Evolutionary conservation across 1,140 invertebrate genomes (phyloP).

Genomic region (Leptinotarsa defecta): DNA sequence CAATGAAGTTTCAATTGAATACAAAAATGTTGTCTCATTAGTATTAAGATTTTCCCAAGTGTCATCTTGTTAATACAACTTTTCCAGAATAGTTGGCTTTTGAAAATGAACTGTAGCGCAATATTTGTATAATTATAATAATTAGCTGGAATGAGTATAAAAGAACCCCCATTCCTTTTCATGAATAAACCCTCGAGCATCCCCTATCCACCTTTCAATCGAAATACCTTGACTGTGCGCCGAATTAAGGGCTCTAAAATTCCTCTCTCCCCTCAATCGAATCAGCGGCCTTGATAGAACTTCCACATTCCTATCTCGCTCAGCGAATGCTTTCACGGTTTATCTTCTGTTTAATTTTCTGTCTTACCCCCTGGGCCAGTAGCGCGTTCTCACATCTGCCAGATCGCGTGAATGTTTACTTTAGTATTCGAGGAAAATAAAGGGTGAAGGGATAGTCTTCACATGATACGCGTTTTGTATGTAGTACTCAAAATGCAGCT

Average conservation of each 20-base stretch:
- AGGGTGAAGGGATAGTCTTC: too few relatives aligned
- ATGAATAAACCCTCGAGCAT: background rate
- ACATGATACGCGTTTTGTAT: background rate
- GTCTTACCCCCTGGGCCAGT: too few relatives aligned
- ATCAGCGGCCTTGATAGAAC: background rate
- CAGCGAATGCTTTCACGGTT: background rate
- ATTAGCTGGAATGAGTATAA: too few relatives aligned
- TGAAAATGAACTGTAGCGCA: too few relatives aligned
- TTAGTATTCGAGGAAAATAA: too few relatives aligned
- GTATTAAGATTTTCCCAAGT: too few relatives aligned
- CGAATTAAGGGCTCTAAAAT: background rate
- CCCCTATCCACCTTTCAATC: background rate
- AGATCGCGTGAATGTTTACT: background rate
- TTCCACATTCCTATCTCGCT: background rate
- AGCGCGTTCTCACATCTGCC: background rate
- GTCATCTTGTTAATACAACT: too few relatives aligned
- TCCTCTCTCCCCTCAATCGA: background rate
- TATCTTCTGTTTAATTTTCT: slow-evolving; percentile 6
- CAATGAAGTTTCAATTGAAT: too few relatives aligned
- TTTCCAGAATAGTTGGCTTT: too few relatives aligned
- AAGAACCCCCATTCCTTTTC: too few relatives aligned
- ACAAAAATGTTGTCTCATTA: too few relatives aligned
- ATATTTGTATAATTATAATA: too few relatives aligned
- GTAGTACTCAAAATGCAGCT: background rate
- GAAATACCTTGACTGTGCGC: background rate